Percentiles rank a stretch among this genome's conserved stretches.
phyloP scores from a whole-genome alignment of 2,113 vertebrate species.

The Lophius piscatorius region DNA sequence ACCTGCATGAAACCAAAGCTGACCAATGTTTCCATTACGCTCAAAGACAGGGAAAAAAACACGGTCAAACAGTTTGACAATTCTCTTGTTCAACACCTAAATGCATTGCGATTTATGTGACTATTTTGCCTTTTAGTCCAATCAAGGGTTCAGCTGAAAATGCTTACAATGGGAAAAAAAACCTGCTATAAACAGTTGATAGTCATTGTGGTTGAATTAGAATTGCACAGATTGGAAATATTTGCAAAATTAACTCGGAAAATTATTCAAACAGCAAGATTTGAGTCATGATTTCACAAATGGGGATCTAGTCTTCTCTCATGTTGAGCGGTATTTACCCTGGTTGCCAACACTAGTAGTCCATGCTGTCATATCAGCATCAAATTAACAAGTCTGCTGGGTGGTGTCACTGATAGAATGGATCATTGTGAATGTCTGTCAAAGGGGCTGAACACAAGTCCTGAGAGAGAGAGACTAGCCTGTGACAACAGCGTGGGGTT shows the following conservation, averaged over 20 bases:
- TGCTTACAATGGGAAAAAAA: no score
- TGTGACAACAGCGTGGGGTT: background rate
- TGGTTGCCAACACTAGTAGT: background rate
- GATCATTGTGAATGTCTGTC: conserved; percentile 18
- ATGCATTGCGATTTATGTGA: no score
- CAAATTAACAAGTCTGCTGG: conserved; percentile 13
- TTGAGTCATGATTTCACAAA: background rate
- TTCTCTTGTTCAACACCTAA: no score
- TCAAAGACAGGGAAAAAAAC: no score
- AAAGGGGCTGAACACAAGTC: conserved; percentile 19
- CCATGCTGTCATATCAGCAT: conserved; percentile 2
- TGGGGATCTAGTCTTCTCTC: background rate
- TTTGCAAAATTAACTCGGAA: background rate
- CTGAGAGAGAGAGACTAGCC: conserved; percentile 23
- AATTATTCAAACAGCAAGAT: background rate
- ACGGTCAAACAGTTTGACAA: no score
- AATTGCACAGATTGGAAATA: background rate
- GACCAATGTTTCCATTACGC: no score
- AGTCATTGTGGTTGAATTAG: no score
- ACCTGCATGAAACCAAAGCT: no score
- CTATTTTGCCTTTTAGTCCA: no score
- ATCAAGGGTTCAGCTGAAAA: no score
- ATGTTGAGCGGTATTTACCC: conserved; percentile 6
- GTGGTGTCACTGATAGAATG: conserved; percentile 7
- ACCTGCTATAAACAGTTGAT: no score